These are phyloP conservation scores for Oreocharis arfaki DNA, from an alignment of 2,113 vertebrate genomes.

Conservation along the genomic window DNA sequence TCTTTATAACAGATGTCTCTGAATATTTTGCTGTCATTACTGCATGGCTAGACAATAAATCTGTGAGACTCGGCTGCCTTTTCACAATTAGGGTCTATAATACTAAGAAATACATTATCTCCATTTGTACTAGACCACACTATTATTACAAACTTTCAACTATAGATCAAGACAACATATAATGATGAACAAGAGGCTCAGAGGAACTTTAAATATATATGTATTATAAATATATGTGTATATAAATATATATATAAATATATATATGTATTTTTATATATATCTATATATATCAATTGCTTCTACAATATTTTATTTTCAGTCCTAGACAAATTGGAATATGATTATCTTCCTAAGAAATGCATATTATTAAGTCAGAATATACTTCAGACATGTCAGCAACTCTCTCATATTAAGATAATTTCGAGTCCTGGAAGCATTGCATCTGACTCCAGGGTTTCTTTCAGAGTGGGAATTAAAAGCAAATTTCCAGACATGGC, in stretches of 20 bases:
- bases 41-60: background rate
- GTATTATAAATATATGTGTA: too few relatives aligned
- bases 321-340: background rate
- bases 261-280: too few relatives aligned
- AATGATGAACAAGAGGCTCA: background rate
- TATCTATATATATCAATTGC: background rate
- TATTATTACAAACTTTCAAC: background rate
- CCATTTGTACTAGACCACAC: background rate
- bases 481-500: background rate
- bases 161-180: background rate
- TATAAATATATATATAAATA: too few relatives aligned
- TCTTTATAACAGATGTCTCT: background rate
- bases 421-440: background rate
- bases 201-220: background rate
- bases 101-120: background rate
- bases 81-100: background rate
- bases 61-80: background rate
- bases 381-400: background rate
- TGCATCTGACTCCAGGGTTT: background rate
- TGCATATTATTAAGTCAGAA: background rate
- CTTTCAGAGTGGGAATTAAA: background rate
- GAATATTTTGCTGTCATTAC: background rate
- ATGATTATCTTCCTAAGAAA: background rate
- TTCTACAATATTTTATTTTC: background rate
- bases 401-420: background rate